Evolutionary conservation across 2,888 invertebrate species (phyloP).

Genomic region (Trissonchulus sp.): DNA sequence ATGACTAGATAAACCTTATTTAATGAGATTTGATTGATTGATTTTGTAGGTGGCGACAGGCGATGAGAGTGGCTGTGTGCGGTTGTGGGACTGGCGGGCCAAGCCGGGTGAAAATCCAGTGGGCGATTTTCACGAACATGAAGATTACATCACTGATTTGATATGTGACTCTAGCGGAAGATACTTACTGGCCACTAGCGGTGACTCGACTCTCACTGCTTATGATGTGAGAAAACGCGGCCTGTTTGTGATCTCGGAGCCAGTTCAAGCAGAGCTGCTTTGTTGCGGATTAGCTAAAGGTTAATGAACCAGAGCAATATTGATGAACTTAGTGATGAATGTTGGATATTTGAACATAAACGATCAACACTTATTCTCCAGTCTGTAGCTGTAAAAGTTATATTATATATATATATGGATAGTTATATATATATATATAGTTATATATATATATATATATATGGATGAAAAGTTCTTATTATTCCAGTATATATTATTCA

Average conservation of each 20-base stretch:
- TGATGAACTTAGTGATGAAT: too few species aligned
- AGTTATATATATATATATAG: too few species aligned
- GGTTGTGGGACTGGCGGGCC: conserved; percentile 12
- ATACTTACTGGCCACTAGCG: conserved; percentile 9
- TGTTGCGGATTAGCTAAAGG: background rate
- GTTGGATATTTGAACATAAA: too few species aligned
- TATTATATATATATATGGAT: too few species aligned
- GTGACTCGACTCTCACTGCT: background rate
- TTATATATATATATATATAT: too few species aligned
- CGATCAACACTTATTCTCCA: too few species aligned
- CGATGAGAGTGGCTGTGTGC: conserved; percentile 1
- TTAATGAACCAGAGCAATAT: too few species aligned
- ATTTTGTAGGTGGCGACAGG: background rate
- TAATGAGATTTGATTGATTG: background rate
- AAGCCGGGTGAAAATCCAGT: background rate
- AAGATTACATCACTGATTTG: conserved; percentile 15
- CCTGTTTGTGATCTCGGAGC: background rate
- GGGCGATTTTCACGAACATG: background rate
- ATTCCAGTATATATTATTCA: too few species aligned
- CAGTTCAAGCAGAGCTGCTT: background rate
- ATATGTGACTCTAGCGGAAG: background rate
- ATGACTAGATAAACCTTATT: too few species aligned
- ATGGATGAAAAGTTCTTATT: too few species aligned
- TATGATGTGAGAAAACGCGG: background rate
- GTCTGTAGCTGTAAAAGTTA: too few species aligned